A percentile compares a stretch with the other conserved stretches of the same genome.
These are phyloP conservation scores for Danio choprae DNA, from an alignment of 2,797 vertebrate genomes.

Conservation along the genomic window DNA sequence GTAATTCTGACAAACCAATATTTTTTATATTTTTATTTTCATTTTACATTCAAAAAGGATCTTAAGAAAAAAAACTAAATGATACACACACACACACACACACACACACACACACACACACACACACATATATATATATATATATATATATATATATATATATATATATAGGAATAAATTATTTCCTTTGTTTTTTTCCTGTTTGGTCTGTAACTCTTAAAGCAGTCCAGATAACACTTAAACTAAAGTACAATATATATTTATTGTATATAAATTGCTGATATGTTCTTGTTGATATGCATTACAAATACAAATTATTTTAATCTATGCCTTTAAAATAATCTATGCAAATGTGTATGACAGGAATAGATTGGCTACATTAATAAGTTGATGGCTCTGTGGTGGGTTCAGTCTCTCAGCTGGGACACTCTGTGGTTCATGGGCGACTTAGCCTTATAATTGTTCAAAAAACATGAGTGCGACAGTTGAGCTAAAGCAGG, in stretches of 20 bases:
- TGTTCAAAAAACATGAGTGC: slow-evolving; percentile 57
- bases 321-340: not conserved
- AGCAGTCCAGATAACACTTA: not conserved
- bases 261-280: not conserved
- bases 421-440: slow-evolving; percentile 57
- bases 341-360: not conserved
- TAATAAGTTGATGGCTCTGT: slow-evolving; percentile 58
- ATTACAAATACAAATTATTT: no score
- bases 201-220: not conserved
- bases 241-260: not conserved
- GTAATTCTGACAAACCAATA: no score
- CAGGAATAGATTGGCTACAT: not conserved
- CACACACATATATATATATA: no score
- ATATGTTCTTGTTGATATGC: not conserved
- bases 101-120: no score
- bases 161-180: no score
- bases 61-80: no score
- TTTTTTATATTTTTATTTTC: no score
- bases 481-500: slow-evolving; percentile 58
- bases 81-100: no score
- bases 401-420: slow-evolving; percentile 54
- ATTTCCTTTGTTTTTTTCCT: not conserved
- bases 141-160: no score
- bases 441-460: slow-evolving; percentile 59
- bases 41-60: no score